A percentile compares a stretch with the other conserved stretches of the same genome.
These are phyloP conservation scores for Herminia tarsipennalis DNA, from an alignment of 2,888 invertebrate genomes.

Conservation along the genomic window DNA sequence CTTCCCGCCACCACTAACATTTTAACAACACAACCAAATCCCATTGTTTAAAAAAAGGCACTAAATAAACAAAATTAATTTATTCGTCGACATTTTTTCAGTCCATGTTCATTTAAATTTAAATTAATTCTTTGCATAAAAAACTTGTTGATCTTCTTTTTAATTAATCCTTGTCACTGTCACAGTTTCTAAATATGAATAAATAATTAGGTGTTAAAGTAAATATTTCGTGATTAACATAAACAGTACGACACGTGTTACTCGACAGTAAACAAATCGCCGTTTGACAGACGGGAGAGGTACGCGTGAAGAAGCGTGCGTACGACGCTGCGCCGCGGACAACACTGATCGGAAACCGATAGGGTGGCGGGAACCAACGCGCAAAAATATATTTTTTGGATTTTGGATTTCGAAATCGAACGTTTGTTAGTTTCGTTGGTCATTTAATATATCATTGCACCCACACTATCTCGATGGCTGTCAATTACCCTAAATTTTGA, in stretches of 20 bases:
- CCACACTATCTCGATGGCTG: constrained; percentile 1
- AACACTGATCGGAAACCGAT: constrained; percentile 74
- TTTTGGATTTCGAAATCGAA: constrained; percentile 42
- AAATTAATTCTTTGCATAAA: constrained; percentile 22
- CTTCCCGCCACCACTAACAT: constrained; percentile 35
- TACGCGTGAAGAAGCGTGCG: constrained; percentile 60
- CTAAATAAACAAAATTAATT: constrained; percentile 24
- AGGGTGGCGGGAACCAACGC: constrained; percentile 52
- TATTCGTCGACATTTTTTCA: constrained; percentile 23
- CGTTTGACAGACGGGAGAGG: constrained; percentile 43
- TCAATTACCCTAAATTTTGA: background rate
- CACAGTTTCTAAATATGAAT: constrained; percentile 8
- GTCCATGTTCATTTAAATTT: constrained; percentile 27
- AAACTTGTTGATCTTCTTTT: constrained; percentile 37
- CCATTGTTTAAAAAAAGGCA: constrained; percentile 25
- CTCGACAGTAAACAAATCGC: constrained; percentile 59
- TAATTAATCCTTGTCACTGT: constrained; percentile 30
- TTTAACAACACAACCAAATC: constrained; percentile 31
- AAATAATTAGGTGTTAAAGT: constrained; percentile 10
- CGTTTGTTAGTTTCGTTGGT: constrained; percentile 7
- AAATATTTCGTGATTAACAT: constrained; percentile 21
- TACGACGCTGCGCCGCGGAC: constrained; percentile 60
- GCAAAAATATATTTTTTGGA: constrained; percentile 35
- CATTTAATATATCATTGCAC: constrained; percentile 3
- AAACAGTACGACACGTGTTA: constrained; percentile 57